Percentiles rank a stretch among this genome's conserved stretches.
Evolutionary conservation across 92 coral and sea anemone genomes (phyloP).

Genomic region (Porites rus): DNA sequence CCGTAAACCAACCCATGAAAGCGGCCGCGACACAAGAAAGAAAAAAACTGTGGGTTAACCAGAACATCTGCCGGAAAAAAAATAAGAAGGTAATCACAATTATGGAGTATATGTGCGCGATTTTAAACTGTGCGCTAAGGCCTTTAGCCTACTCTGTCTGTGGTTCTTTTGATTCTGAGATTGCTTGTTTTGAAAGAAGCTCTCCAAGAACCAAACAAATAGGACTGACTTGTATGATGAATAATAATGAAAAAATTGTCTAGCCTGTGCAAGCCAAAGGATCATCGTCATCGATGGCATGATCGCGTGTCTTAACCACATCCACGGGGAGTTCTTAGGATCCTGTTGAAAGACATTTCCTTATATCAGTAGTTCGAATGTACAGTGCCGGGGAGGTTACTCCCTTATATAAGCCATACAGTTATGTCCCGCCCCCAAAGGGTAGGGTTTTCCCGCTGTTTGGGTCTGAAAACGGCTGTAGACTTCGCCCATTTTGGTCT

Average conservation of each 20-base stretch:
- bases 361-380: no score
- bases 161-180: no score
- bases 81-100: background rate
- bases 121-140: no score
- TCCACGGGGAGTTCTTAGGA: conserved; percentile 83
- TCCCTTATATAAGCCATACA: no score
- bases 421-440: no score
- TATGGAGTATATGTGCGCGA: no score
- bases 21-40: conserved; percentile 63
- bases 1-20: conserved; percentile 63
- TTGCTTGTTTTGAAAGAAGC: background rate
- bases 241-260: background rate
- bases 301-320: conserved; percentile 64
- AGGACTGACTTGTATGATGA: background rate
- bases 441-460: no score
- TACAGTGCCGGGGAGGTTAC: no score
- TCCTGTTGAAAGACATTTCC: conserved; percentile 37
- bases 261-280: conserved; percentile 74
- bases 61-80: conserved; percentile 46
- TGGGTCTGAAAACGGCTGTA: no score
- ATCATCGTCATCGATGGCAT: conserved; percentile 39
- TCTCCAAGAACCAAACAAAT: no score
- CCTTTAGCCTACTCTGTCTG: no score
- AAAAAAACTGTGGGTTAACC: conserved; percentile 55
- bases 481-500: no score